Conservation (phyloP, 2,888 invertebrate genomes). For the Mythimna albipuncta region DNA sequence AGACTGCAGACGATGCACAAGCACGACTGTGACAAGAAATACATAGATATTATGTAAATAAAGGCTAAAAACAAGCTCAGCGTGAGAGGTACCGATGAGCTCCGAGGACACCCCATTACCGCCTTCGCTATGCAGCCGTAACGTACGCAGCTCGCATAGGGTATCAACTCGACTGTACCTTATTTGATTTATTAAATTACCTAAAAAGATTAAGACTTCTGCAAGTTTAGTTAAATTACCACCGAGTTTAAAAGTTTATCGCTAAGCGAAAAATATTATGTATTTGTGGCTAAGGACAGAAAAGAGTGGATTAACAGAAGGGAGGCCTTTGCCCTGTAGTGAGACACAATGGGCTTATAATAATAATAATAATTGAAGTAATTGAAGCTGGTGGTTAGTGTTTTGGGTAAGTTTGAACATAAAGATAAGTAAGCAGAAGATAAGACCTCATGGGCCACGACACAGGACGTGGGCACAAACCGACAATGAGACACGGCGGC, state of each 20-base stretch:
- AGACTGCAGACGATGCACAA: not conserved
- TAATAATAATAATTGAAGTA: not conserved
- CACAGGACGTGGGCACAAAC: not conserved
- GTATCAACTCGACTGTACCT: slow-evolving; percentile 18
- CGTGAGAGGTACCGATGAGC: not conserved
- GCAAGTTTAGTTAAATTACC: slow-evolving; percentile 6
- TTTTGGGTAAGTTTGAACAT: not conserved
- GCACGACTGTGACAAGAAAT: not conserved
- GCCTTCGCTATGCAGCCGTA: not conserved
- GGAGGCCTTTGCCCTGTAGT: too few relatives aligned
- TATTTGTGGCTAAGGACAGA: too few relatives aligned
- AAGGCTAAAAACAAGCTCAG: not conserved
- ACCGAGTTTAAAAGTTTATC: not conserved
- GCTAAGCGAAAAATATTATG: not conserved
- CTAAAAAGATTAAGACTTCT: slow-evolving; percentile 24
- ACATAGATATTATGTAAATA: too few relatives aligned
- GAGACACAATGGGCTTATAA: too few relatives aligned
- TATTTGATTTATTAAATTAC: slow-evolving; percentile 34
- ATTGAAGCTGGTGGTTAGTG: not conserved
- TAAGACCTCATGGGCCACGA: not conserved
- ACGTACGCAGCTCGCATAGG: not conserved
- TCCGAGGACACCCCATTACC: not conserved
- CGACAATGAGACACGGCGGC: not conserved
- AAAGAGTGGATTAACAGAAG: too few relatives aligned
- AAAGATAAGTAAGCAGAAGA: not conserved